A percentile compares a stretch with the other conserved stretches of the same genome.
Conservation (phyloP, 1,140 invertebrate genomes). For the Tetragnatha versicolor region DNA sequence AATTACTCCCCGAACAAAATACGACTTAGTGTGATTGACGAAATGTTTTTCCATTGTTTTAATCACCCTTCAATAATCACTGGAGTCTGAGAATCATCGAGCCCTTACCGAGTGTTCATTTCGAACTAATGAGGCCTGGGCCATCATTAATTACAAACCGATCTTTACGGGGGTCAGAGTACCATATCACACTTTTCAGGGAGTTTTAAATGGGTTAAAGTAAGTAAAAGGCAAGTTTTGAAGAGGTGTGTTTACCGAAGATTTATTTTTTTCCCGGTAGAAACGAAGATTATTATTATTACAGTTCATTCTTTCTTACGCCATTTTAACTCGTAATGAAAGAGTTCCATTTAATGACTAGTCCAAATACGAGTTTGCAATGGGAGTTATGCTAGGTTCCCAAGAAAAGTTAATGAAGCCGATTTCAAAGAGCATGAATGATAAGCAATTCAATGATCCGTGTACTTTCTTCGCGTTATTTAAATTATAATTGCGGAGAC, state of each 20-base stretch:
- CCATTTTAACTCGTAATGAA: not conserved
- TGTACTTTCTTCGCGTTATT: conserved; percentile 12
- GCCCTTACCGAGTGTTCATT: too few relatives aligned
- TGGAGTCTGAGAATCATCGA: too few relatives aligned
- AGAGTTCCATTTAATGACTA: not conserved
- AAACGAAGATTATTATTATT: not conserved
- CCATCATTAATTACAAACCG: too few relatives aligned
- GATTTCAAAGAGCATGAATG: conserved; percentile 1
- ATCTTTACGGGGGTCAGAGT: too few relatives aligned
- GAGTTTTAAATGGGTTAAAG: too few relatives aligned
- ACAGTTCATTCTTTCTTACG: not conserved
- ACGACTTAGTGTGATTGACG: too few relatives aligned
- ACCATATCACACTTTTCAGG: too few relatives aligned
- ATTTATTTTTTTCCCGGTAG: not conserved
- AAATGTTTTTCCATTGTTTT: too few relatives aligned
- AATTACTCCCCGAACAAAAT: too few relatives aligned
- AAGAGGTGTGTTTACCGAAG: not conserved
- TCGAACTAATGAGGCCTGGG: too few relatives aligned
- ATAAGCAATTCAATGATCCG: conserved; percentile 34
- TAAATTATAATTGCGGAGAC: conserved; percentile 18
- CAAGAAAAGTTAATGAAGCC: conserved; percentile 24
- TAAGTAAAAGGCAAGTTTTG: too few relatives aligned
- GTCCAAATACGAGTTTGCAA: not conserved
- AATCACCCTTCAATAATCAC: too few relatives aligned
- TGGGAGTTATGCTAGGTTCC: not conserved